Evolutionary conservation across 1,140 invertebrate genomes (phyloP), one percentile per base, ranked within the genome.

Genomic region (Triops cancriformis): DNA sequence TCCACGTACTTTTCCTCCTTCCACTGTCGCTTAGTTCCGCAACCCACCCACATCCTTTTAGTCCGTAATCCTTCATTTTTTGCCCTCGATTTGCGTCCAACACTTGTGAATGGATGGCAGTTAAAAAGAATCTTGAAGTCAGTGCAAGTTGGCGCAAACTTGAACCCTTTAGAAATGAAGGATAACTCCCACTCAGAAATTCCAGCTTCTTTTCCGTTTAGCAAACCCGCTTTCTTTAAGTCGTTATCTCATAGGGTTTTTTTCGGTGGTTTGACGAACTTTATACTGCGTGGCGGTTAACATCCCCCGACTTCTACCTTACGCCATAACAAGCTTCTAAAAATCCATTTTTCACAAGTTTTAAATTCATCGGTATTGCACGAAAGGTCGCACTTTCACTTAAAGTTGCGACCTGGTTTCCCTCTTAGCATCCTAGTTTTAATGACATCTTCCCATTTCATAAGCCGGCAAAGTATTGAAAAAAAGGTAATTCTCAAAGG

Each of bases 371-470:
- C 26, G 31, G 31, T 75, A 23, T 37, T 26, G 31, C 23, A 43
- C 45, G 18, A 75, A 75, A 75, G 23, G n/a, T 75, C 74, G 51
- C 51, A 64, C 51, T 64, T 64, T 23, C 51, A 23, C 51, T 14
- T 23, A 9, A 64, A 23, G 51, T 64, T 9, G 51, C 23, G 51
- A 6, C 14, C 23, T 64, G 18, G 23, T 64, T 64, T 18, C 51
- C 23, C 51, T 45, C 11, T 64, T 64, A 64, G 0, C 9, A 18
- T 23, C 18, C 51, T 23, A 23, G 14, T 64, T 64, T 64, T 23
- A 14, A 37, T 37, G 31, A 37, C 31, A 37, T 37, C 31, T 64
- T 64, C 23, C 23, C 51, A 64, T 64, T 64, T 64, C n/a, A 23
- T 64, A 64, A 64, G 51, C 51, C 51, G 51, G 23, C 31, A 64